Base-by-base conservation (phyloP, 2,888 invertebrate genomes). In the Ceriagrion tenellum region DNA sequence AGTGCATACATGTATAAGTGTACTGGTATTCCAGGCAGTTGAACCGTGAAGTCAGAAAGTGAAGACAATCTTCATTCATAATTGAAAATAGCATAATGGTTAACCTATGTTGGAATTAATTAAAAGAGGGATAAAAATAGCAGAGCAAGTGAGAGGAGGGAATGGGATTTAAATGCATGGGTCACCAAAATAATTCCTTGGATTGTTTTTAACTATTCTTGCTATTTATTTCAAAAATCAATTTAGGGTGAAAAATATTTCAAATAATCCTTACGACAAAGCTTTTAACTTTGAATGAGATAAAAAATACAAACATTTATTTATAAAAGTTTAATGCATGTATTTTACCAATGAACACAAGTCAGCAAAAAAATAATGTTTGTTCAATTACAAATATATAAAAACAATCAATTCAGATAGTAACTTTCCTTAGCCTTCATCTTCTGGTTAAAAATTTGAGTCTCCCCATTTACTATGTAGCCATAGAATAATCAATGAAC, bases 1-100 rank as follows among this genome's bases (percentile, higher is more conserved):
- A 88, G 63, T 90, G 88, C 95, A 93, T 95, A 93, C 95, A 93
- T 95, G 91, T 95, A 95, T 95, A 95, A 95, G 81, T 90, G 95
- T 81, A 90, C 95, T 95, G 59, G 95, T 90, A 88, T 89, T 30
- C 81, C 88, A 93, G 88, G 95, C 95, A 81, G 95, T 88, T 95
- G 88, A 89, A 40, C 88, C 69, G 89, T 95, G 95, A 89, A 95
- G 95, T 95, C 95, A 95, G 95, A 89, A 69, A n/a, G 47, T 47
- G 93, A 93, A 93, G 69, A 35, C 2, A 18, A 55, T 63, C 69
- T 69, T 93, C 40, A 47, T 69, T n/a, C 69, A 26, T n/a, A 55
- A 26, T 89, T 55, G 23, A 55, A 89, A 26, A n/a, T 55, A 55
- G 40, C n/a, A 89, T 55, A 89, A 55, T 20, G 26, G 10, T 23